Evolutionary conservation across 35 echinoderm and acorn worm genomes (phyloP).

Genomic region (Eucidaris tribuloides): DNA sequence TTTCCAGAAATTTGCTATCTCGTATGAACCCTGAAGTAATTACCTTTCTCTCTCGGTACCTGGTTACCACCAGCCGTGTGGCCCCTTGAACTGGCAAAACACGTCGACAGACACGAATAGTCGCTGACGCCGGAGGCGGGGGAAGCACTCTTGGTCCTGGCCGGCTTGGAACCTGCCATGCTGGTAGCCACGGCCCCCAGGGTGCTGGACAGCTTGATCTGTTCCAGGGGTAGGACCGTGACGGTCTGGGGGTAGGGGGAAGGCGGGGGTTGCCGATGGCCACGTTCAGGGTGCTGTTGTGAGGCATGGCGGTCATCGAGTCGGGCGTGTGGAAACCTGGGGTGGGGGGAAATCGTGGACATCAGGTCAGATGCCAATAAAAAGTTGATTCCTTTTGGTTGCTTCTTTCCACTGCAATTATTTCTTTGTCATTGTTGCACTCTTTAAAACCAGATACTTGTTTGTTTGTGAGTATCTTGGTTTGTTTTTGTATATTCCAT

Average conservation of each 20-base stretch:
- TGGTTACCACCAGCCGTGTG: slow-evolving; percentile 35
- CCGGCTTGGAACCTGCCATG: slow-evolving; percentile 21
- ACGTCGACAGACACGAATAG: slow-evolving; percentile 47
- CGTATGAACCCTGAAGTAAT: no score
- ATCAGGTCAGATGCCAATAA: no score
- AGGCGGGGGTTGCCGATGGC: slow-evolving; percentile 84
- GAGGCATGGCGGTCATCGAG: slow-evolving; percentile 31
- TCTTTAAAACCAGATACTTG: no score
- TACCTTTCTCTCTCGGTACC: slow-evolving; percentile 74
- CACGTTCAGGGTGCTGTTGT: slow-evolving; percentile 49
- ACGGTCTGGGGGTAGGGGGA: slow-evolving; percentile 74
- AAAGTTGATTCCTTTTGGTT: no score
- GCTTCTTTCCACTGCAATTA: no score
- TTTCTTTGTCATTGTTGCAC: no score
- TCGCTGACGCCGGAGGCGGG: slow-evolving; percentile 44
- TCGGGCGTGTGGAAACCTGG: slow-evolving; percentile 92
- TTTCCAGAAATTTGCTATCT: no score
- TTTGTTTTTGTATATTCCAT: no score
- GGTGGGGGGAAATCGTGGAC: no score
- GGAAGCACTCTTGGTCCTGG: neutral
- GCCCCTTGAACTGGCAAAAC: slow-evolving; percentile 51
- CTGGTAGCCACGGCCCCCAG: slow-evolving; percentile 58
- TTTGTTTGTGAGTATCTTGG: no score
- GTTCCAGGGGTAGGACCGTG: slow-evolving; percentile 55
- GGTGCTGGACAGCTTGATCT: slow-evolving; percentile 76